A percentile compares a stretch with the other conserved stretches of the same genome.
Conservation (phyloP, 2,797 vertebrate species). For the Podarcis lilfordi region DNA sequence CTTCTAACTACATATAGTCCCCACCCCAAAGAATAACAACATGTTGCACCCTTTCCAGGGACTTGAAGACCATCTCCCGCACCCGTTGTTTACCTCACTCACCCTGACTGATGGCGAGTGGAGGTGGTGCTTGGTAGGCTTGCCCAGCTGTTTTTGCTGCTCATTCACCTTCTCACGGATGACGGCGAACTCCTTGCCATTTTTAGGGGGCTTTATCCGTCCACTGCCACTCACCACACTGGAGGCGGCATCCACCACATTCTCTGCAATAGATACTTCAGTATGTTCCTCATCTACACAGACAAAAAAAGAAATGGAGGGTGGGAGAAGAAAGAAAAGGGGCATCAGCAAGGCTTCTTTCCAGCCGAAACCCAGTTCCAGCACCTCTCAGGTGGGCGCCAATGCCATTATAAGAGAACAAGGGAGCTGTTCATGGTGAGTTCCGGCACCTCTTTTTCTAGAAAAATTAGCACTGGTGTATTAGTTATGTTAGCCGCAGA, state of each 20-base stretch:
- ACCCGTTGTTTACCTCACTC: slow-evolving; percentile 14
- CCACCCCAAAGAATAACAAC: not conserved
- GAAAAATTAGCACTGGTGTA: not conserved
- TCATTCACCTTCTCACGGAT: slow-evolving; percentile 78
- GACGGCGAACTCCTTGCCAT: slow-evolving; percentile 77
- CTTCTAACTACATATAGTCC: not conserved
- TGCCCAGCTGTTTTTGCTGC: slow-evolving; percentile 81
- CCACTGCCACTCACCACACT: slow-evolving; percentile 66
- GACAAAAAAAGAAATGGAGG: slow-evolving; percentile 16
- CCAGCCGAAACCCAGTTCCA: no score
- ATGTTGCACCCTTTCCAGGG: not conserved
- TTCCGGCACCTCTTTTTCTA: no score
- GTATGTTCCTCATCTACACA: slow-evolving; percentile 72
- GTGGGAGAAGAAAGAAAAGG: slow-evolving; percentile 27
- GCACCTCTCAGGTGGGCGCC: no score
- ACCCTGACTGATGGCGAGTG: slow-evolving; percentile 74
- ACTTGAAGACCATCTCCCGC: not conserved
- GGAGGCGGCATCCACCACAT: slow-evolving; percentile 71
- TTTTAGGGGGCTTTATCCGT: slow-evolving; percentile 72
- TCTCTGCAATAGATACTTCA: slow-evolving; percentile 71
- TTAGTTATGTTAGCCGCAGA: not conserved
- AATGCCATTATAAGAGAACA: no score
- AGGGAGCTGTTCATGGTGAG: no score
- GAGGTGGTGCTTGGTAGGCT: slow-evolving; percentile 70
- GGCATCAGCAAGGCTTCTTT: not conserved